These are phyloP conservation scores for Tor tambroides DNA, from an alignment of 2,113 vertebrate species.

Conservation along the genomic window DNA sequence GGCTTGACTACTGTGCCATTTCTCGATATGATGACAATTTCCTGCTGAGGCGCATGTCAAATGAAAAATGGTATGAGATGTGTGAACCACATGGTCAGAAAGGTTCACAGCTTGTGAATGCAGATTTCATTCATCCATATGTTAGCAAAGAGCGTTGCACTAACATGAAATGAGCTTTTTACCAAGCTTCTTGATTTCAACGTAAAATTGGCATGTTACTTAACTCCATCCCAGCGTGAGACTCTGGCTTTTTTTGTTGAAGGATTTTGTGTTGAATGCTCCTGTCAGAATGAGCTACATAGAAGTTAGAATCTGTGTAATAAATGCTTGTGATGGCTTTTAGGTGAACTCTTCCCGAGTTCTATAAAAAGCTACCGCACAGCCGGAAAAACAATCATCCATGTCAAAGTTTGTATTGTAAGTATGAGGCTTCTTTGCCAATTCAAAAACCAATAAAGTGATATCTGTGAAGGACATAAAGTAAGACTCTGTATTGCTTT, in stretches of 20 bases:
- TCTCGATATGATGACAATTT: slow-evolving; percentile 49
- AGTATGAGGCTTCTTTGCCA: neutral
- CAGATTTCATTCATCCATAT: slow-evolving; percentile 22
- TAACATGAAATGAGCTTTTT: neutral
- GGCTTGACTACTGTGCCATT: slow-evolving; percentile 42
- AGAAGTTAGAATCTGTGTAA: slow-evolving; percentile 2
- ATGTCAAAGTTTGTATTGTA: neutral
- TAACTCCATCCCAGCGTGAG: slow-evolving; percentile 18
- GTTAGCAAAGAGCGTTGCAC: neutral
- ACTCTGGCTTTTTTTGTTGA: slow-evolving; percentile 12
- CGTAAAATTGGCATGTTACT: slow-evolving; percentile 16
- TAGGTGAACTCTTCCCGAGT: neutral
- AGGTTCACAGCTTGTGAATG: slow-evolving; percentile 45
- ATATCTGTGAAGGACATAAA: neutral
- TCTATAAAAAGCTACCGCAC: neutral
- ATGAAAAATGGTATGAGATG: slow-evolving; percentile 42
- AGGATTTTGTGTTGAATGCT: slow-evolving; percentile 12
- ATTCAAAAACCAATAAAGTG: neutral
- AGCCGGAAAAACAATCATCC: neutral
- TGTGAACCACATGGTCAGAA: slow-evolving; percentile 39
- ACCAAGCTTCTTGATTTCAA: slow-evolving; percentile 3
- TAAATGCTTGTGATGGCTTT: slow-evolving; percentile 4
- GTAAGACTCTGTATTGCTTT: neutral
- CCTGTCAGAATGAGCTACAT: neutral
- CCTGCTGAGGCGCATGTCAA: slow-evolving; percentile 53